Percentiles rank a stretch among this genome's conserved stretches.
Evolutionary conservation across 2,797 vertebrate genomes (phyloP).

Genomic region (Diplodus sargus): DNA sequence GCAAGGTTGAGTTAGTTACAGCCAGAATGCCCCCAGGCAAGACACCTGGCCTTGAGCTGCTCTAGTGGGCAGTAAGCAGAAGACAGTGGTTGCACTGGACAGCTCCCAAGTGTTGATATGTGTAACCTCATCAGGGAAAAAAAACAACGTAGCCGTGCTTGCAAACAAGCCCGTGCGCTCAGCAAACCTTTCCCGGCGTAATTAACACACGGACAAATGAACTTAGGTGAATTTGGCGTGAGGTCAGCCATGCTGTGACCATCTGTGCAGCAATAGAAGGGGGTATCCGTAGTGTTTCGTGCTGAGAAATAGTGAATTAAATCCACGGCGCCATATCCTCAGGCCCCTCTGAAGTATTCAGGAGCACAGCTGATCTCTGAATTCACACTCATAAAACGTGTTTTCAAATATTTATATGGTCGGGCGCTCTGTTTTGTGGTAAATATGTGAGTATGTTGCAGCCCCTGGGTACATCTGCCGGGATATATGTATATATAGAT

Average conservation of each 20-base stretch:
- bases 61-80: conserved; percentile 42
- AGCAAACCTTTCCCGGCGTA: conserved; percentile 58
- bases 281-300: neutral
- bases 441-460: conserved; percentile 47
- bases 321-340: conserved; percentile 14
- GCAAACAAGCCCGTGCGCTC: conserved; percentile 54
- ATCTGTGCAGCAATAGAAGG: conserved; percentile 46
- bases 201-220: conserved; percentile 64
- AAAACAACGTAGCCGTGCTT: conserved; percentile 5
- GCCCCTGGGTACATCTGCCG: conserved; percentile 36
- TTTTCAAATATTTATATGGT: conserved; percentile 61
- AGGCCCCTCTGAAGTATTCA: conserved; percentile 39
- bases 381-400: conserved; percentile 44
- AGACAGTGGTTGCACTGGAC: conserved; percentile 35
- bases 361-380: conserved; percentile 30
- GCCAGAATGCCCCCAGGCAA: conserved; percentile 41
- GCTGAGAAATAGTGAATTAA: conserved; percentile 9
- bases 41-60: conserved; percentile 34
- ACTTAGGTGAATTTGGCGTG: conserved; percentile 19
- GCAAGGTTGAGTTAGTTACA: conserved; percentile 31
- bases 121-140: conserved; percentile 50
- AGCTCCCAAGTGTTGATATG: conserved; percentile 50
- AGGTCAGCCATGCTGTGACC: conserved; percentile 58
- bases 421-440: conserved; percentile 13
- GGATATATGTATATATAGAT: conserved; percentile 34